phyloP scores from a whole-genome alignment of 2,113 vertebrate species.

The Chlorodrepanis virens region DNA sequence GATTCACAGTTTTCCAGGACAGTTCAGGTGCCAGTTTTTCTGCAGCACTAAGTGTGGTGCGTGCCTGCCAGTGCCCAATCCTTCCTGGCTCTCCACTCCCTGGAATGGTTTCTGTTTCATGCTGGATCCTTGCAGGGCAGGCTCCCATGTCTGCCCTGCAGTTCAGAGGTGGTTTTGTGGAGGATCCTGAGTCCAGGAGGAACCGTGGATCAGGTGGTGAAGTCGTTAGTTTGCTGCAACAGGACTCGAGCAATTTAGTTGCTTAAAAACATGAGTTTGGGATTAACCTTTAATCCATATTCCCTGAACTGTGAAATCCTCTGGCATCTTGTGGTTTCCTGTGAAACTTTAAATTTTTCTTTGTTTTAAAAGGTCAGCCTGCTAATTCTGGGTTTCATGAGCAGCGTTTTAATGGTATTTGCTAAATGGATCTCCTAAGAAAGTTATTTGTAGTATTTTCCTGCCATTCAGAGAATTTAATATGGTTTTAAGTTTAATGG shows the following conservation, averaged over 20 bases:
- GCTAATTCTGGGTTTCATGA: background rate
- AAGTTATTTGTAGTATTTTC: background rate
- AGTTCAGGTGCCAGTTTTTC: background rate
- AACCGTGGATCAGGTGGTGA: accelerated
- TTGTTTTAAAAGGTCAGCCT: background rate
- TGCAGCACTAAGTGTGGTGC: accelerated
- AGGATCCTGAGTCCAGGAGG: background rate
- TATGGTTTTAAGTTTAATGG: background rate
- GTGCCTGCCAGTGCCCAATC: background rate
- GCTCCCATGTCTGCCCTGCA: background rate
- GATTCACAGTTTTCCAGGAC: background rate
- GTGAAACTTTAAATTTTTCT: background rate
- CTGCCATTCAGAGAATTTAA: background rate
- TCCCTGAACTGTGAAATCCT: background rate
- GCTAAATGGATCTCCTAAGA: background rate
- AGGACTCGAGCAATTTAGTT: background rate
- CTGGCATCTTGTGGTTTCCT: background rate
- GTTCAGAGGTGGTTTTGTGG: background rate
- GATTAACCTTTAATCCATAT: background rate
- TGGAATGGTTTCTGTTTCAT: background rate
- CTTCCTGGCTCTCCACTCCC: background rate
- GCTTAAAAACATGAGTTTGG: background rate
- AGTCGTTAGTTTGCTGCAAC: background rate
- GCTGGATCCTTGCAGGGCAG: background rate
- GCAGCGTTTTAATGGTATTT: background rate